phyloP scores from a whole-genome alignment of 2,113 vertebrate species.

The Phylloscopus whistleri region DNA sequence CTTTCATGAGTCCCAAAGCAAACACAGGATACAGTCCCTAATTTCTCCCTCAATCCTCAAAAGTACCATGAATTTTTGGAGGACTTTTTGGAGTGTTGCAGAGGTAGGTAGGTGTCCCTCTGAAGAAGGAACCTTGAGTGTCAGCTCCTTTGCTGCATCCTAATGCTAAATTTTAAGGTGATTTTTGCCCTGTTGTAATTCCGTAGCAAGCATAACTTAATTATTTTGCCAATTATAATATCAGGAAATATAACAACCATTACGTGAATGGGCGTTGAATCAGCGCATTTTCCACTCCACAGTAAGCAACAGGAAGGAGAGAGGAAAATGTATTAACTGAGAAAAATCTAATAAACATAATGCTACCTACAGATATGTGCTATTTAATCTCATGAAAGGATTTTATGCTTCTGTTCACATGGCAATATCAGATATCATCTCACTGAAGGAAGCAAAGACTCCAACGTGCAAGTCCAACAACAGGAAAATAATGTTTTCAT shows the following conservation, averaged over 20 bases:
- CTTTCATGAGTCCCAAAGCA: neutral
- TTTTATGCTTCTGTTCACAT: conserved; percentile 28
- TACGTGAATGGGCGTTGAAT: neutral
- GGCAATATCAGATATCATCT: neutral
- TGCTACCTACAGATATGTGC: conserved; percentile 12
- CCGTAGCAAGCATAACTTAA: conserved; percentile 40
- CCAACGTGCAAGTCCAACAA: neutral
- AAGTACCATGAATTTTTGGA: rapidly evolving
- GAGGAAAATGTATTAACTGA: conserved; percentile 27
- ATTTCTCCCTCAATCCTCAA: neutral
- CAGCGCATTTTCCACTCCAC: conserved; percentile 22
- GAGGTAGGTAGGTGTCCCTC: neutral
- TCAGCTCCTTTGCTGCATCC: neutral
- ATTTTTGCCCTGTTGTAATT: neutral
- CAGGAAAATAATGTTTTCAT: conserved; percentile 1
- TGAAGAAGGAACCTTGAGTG: neutral
- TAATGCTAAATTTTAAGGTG: neutral
- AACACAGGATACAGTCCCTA: neutral
- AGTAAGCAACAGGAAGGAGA: conserved; percentile 25
- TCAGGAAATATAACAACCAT: conserved; percentile 29
- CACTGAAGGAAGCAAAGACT: neutral
- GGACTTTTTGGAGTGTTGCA: neutral
- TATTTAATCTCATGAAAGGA: conserved; percentile 30
- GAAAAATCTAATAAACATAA: conserved; percentile 46
- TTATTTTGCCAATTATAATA: conserved; percentile 47